Evolutionary conservation across 1,140 invertebrate species (phyloP).

Genomic region (Drosophila gunungcola): DNA sequence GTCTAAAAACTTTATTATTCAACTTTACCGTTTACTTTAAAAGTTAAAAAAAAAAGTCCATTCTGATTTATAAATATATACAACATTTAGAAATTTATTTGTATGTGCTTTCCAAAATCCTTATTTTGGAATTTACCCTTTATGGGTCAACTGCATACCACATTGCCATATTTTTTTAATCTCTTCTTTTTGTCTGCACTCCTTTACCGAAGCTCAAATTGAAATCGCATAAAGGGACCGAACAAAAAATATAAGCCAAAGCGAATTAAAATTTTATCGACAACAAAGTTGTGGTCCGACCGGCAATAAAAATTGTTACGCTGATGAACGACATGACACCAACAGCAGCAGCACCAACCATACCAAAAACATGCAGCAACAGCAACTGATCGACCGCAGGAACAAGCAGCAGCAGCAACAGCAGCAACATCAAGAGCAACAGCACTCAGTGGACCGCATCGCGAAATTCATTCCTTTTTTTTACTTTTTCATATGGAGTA

Average conservation of each 20-base stretch:
- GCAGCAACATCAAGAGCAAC: slow-evolving; percentile 25
- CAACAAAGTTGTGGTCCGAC: slow-evolving; percentile 75
- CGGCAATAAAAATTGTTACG: slow-evolving; percentile 70
- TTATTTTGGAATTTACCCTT: too few relatives aligned
- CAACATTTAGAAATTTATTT: too few relatives aligned
- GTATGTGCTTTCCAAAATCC: too few relatives aligned
- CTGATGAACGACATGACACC: slow-evolving; percentile 72
- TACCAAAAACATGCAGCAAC: slow-evolving; percentile 53
- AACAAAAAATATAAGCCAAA: slow-evolving; percentile 57
- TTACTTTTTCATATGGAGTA: slow-evolving; percentile 11
- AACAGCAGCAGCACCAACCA: slow-evolving; percentile 32
- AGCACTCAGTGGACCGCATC: slow-evolving; percentile 55
- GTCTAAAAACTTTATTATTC: too few relatives aligned
- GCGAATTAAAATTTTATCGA: slow-evolving; percentile 81
- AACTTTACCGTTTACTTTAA: too few relatives aligned
- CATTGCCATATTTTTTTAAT: not conserved
- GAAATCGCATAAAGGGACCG: slow-evolving; percentile 39
- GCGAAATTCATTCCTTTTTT: slow-evolving; percentile 60
- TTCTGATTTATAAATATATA: too few relatives aligned
- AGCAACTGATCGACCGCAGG: slow-evolving; percentile 64
- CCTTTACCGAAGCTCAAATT: slow-evolving; percentile 28
- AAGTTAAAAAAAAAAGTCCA: too few relatives aligned
- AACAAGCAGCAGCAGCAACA: slow-evolving; percentile 45
- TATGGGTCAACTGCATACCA: too few relatives aligned
- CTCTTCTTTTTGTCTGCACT: slow-evolving; percentile 7